Evolutionary conservation across 2,888 invertebrate genomes (phyloP).

Genomic region (Drosophila leonis): DNA sequence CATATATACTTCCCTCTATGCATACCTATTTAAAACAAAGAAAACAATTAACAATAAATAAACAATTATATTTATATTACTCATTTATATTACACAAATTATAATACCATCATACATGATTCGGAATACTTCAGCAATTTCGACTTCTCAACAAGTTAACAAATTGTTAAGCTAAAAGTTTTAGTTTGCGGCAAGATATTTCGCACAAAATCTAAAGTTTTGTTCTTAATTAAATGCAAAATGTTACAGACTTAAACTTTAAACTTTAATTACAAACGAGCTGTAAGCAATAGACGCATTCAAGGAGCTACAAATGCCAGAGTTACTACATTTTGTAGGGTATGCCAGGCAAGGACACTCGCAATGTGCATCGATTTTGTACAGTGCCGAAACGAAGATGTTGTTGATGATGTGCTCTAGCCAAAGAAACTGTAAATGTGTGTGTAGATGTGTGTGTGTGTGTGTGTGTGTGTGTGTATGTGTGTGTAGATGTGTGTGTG

Average conservation of each 20-base stretch:
- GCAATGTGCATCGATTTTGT: constrained; percentile 55
- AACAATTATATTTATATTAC: no score
- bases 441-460: constrained; percentile 1
- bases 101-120: not conserved
- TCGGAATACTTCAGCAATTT: not conserved
- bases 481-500: no score
- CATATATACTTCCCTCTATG: no score
- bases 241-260: not conserved
- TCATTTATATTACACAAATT: not conserved
- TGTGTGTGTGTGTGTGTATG: constrained; percentile 3
- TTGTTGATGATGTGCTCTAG: constrained; percentile 71
- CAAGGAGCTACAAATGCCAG: not conserved
- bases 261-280: constrained; percentile 7
- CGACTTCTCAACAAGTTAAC: not conserved
- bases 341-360: constrained; percentile 26
- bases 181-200: not conserved
- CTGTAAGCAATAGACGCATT: not conserved
- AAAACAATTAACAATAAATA: no score
- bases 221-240: constrained; percentile 4
- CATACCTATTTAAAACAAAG: no score
- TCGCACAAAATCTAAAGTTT: constrained; percentile 2
- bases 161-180: not conserved
- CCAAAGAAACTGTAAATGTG: constrained; percentile 40
- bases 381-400: constrained; percentile 53
- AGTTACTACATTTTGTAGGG: constrained; percentile 18